Conservation (phyloP, 2,797 vertebrate genomes). For the Otus scops region DNA sequence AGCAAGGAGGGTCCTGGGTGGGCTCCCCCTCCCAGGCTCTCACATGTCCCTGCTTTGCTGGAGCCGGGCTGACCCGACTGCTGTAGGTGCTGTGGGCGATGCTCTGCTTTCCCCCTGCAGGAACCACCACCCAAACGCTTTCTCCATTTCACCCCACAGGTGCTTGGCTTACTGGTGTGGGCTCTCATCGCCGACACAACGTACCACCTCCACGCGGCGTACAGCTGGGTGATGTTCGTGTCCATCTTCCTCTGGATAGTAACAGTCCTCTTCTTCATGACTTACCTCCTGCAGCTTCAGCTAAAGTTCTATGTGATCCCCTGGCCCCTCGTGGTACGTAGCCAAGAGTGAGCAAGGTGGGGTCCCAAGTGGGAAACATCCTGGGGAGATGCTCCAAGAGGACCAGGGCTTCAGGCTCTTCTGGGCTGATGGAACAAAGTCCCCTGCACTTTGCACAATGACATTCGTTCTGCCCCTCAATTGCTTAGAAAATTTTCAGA, state of each 20-base stretch:
- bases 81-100: rapidly evolving
- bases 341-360: rapidly evolving
- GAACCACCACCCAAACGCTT: not conserved
- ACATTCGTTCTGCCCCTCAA: not conserved
- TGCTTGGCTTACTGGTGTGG: conserved; percentile 89
- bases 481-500: not conserved
- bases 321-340: conserved; percentile 86
- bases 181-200: conserved; percentile 79
- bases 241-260: conserved; percentile 88
- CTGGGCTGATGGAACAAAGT: not conserved
- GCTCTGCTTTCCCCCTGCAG: not conserved
- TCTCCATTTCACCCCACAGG: conserved; percentile 56
- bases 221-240: conserved; percentile 93
- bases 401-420: not conserved
- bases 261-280: conserved; percentile 81
- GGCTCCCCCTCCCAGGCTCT: not conserved
- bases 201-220: conserved; percentile 51
- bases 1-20: not conserved
- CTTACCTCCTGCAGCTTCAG: conserved; percentile 79
- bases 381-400: not conserved
- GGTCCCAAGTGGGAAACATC: not conserved
- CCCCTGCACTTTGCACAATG: not conserved
- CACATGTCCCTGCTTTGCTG: not conserved
- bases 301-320: conserved; percentile 76
- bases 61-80: not conserved